Evolutionary conservation across 2,113 vertebrate species (phyloP), one percentile per base, ranked within the genome.

Genomic region (Oreocharis arfaki): DNA sequence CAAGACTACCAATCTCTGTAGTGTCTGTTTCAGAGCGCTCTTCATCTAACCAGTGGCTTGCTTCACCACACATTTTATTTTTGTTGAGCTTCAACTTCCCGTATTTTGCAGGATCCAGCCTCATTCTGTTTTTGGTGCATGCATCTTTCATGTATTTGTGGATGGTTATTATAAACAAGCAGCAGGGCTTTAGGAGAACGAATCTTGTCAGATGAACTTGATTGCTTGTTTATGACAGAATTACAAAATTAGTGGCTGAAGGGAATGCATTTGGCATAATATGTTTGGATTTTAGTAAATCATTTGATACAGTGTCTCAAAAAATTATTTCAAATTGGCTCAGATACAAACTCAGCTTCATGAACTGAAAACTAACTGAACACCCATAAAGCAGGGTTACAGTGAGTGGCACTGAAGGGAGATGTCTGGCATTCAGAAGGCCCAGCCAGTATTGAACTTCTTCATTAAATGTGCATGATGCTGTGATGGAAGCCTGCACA

Each of bases 181-280:
- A 95, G 35, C 71, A 50, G 68, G 79, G 47, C 24, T 93, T 91
- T 68, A 90, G 83, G 60, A 93, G 80, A 95, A 95, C 5, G 0
- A 89, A 92, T 92, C 86, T 91, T 92, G 86, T 93, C 93, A 91
- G 89, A 89, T 67, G 61, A 95, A 95, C 52, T 74, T 86, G 76
- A 93, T 96, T 92, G 89, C 93, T 93, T 95, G 73, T 95, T 96
- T 96, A 90, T 89, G 80, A 78, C 80, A 95, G 84, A 95, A 92
- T 95, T 92, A 91, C 76, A 84, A 89, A 96, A 97, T 95, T 95
- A 92, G 91, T 94, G 80, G 86, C 73, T 95, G 69, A 95, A 95
- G 77, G 80, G 94, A 94, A 95, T 84, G 69, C 39, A 93, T 91
- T 96, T 93, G 84, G 94, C 73, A 93, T 92, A 97, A 95, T 95